These are phyloP conservation scores for Rhopalosiphum padi DNA, from an alignment of 1,140 invertebrate species.

Conservation along the genomic window DNA sequence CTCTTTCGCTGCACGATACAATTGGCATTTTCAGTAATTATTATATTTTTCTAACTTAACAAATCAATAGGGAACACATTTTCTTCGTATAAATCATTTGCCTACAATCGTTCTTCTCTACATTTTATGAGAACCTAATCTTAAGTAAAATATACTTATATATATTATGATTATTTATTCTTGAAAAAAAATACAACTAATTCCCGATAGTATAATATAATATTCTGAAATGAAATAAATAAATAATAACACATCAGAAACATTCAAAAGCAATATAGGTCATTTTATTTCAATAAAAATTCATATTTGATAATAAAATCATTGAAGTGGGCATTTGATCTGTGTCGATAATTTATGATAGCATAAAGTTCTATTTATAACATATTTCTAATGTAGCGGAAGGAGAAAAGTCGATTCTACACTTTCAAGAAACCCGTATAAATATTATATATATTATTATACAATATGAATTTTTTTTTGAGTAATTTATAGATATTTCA, in stretches of 20 bases:
- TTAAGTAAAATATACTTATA: not conserved
- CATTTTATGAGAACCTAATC: not conserved
- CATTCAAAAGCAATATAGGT: not conserved
- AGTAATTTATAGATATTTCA: not conserved
- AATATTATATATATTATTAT: not conserved
- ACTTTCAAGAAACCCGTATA: not conserved
- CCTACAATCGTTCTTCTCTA: not conserved
- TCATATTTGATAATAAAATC: not conserved
- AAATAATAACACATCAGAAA: not conserved
- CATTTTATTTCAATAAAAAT: constrained; percentile 1
- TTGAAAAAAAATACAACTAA: not conserved
- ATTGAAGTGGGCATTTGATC: constrained; percentile 23
- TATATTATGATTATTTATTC: not conserved
- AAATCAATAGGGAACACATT: not conserved
- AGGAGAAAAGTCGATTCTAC: not conserved
- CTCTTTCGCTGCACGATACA: not conserved
- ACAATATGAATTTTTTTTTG: not conserved
- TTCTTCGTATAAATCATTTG: no score
- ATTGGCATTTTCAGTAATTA: not conserved
- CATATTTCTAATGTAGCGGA: not conserved
- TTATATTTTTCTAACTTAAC: no score
- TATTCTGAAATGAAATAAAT: not conserved
- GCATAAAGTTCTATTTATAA: not conserved
- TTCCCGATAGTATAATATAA: not conserved
- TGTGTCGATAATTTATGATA: constrained; percentile 6